Base-by-base conservation (phyloP, 2,797 vertebrate species). In the Lepus townsendii region DNA sequence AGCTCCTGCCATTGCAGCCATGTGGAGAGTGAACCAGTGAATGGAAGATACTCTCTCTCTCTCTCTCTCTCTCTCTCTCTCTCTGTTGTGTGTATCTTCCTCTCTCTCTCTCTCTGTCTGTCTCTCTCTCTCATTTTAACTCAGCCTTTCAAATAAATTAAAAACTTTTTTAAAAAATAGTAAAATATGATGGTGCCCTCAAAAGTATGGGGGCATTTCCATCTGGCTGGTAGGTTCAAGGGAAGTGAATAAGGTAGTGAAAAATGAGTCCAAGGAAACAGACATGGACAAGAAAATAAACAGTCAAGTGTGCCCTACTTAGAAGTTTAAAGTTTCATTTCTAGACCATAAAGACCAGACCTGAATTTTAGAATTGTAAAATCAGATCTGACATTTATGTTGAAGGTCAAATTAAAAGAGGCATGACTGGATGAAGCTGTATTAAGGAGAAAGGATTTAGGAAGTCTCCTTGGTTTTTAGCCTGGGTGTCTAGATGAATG, bases 391-490 rank as follows among this genome's bases (percentile, higher is more conserved):
- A 65, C 76, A 12, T 60, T 76, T 88, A 65, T 79, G 90, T 80
- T 90, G 47, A 87, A 82, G 50, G 77, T 24, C 72, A 77, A 82
- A 38, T 93, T 88, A 19, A 85, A 91, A 82, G 26, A 6, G 32
- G 0, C 50, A 69, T 52, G 62, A 26, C 68, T 79, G 19, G 20
- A 38, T 50, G 13, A 63, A 77, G 79, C 60, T 85, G 27, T n/a
- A 3, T 2, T 5, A 8, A 22, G 30, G 4, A 94, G n/a, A 84
- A 78, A 82, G 11, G 13, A 26, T 87, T 82, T 20, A 72, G 30
- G 24, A 63, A 68, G 32, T 47, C 47, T 94, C 38, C 66, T 54
- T 52, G 62, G 27, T 54, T 75, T 32, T 88, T n/a, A 12, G n/a
- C 27, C 27, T 16, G 4, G 65, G 78, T 22, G 2, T 66, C 75